Percentiles rank a stretch among this genome's conserved stretches.
Evolutionary conservation across 2,113 vertebrate genomes (phyloP).

Genomic region (Aspiorhynchus laticeps): DNA sequence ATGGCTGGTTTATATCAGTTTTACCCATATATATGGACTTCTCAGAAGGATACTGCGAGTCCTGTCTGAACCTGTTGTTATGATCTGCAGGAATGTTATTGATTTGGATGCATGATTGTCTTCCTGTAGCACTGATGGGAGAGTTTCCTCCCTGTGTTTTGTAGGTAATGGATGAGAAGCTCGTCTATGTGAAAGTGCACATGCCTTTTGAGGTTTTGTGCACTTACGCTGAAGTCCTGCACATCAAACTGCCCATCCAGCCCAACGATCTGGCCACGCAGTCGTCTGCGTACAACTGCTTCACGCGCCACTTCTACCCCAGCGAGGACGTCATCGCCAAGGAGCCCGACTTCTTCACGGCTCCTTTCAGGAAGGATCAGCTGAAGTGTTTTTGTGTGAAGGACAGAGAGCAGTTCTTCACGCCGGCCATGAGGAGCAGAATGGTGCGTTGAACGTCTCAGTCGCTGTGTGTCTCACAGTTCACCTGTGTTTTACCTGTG

Average conservation of each 20-base stretch:
- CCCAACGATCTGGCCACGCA: slow-evolving; percentile 85
- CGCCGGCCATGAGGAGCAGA: slow-evolving; percentile 87
- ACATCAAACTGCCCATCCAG: slow-evolving; percentile 92
- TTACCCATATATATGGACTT: slow-evolving; percentile 70
- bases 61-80: not conserved
- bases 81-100: not conserved
- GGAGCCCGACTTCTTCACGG: slow-evolving; percentile 87
- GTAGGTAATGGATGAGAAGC: slow-evolving; percentile 86
- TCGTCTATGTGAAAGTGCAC: slow-evolving; percentile 93
- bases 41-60: not conserved
- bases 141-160: slow-evolving; percentile 88
- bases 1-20: slow-evolving; percentile 67
- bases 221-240: slow-evolving; percentile 90
- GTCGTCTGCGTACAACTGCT: slow-evolving; percentile 86
- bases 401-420: slow-evolving; percentile 88
- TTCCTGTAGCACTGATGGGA: slow-evolving; percentile 80
- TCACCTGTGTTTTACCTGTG: not conserved
- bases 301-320: slow-evolving; percentile 89
- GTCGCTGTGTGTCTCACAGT: not conserved
- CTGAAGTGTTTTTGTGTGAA: slow-evolving; percentile 74
- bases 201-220: slow-evolving; percentile 90
- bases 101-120: too few relatives aligned
- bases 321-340: slow-evolving; percentile 75
- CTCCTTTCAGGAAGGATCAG: slow-evolving; percentile 70
- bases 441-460: slow-evolving; percentile 79